phyloP scores from a whole-genome alignment of 2,113 vertebrate genomes.

The Sapajus apella region DNA sequence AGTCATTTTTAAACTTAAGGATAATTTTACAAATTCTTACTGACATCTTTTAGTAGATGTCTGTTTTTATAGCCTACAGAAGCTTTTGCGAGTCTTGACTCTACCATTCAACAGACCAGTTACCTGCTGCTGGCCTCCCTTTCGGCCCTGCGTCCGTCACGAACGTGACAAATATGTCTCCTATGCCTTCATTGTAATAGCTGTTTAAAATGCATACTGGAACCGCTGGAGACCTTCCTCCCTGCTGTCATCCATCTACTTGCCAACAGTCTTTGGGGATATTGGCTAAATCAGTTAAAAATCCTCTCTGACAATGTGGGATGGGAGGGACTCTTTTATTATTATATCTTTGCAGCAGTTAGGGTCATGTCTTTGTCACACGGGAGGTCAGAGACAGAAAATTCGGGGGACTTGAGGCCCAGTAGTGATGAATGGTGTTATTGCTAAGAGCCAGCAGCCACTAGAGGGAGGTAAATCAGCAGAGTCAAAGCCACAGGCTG shows the following conservation, averaged over 20 bases:
- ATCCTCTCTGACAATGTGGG: not conserved
- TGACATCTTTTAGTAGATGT: not conserved
- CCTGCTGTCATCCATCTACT: not conserved
- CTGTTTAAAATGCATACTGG: not conserved
- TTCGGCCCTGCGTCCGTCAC: not conserved
- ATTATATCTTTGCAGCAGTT: not conserved
- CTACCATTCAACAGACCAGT: not conserved
- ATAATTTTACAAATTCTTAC: not conserved
- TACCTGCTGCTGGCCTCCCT: not conserved
- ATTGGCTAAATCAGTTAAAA: not conserved
- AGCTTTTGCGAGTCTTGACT: not conserved
- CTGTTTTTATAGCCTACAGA: not conserved
- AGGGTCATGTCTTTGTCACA: not conserved
- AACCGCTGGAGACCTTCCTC: not conserved
- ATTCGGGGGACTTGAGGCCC: not conserved
- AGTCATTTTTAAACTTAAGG: not conserved
- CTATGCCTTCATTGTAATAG: not conserved
- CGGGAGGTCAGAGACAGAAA: not conserved
- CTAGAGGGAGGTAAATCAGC: not conserved
- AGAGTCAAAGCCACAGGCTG: not conserved
- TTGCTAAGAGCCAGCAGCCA: not conserved
- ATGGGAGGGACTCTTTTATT: not conserved
- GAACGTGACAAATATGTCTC: not conserved
- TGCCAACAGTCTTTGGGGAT: slow-evolving; percentile 15
- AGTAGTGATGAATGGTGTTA: not conserved